Evolutionary conservation across 2,797 vertebrate species (phyloP).

Genomic region (Antrozous pallidus): DNA sequence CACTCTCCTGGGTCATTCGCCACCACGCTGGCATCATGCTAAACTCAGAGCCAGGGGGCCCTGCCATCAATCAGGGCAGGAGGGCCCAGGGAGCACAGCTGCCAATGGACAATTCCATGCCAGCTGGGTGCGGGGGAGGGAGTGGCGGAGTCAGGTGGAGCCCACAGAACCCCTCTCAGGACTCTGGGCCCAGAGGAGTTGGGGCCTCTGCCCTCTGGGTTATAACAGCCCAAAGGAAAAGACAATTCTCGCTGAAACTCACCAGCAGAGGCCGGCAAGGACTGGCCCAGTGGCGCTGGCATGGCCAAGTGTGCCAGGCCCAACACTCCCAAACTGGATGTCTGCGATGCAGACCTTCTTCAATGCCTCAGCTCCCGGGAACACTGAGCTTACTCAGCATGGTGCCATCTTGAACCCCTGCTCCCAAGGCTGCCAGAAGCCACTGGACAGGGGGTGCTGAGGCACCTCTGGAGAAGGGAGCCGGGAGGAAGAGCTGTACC

Average conservation of each 20-base stretch:
- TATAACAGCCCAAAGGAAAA: background rate
- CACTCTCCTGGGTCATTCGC: no score
- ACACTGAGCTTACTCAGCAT: no score
- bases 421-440: background rate
- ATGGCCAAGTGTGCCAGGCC: background rate
- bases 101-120: background rate
- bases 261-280: background rate
- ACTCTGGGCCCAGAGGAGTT: background rate
- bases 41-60: background rate
- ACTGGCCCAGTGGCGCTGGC: background rate
- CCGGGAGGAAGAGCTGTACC: background rate
- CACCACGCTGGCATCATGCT: background rate
- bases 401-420: background rate
- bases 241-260: background rate
- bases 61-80: rapidly evolving
- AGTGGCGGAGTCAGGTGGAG: background rate
- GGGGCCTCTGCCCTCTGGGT: rapidly evolving
- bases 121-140: no score
- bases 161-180: rapidly evolving
- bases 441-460: background rate
- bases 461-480: background rate
- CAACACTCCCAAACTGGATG: background rate
- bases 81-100: no score
- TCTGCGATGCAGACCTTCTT: background rate
- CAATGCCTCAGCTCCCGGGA: background rate